Evolutionary conservation across 2,113 vertebrate species (phyloP), one percentile per base, ranked within the genome.

Genomic region (Bolborhynchus lineola): DNA sequence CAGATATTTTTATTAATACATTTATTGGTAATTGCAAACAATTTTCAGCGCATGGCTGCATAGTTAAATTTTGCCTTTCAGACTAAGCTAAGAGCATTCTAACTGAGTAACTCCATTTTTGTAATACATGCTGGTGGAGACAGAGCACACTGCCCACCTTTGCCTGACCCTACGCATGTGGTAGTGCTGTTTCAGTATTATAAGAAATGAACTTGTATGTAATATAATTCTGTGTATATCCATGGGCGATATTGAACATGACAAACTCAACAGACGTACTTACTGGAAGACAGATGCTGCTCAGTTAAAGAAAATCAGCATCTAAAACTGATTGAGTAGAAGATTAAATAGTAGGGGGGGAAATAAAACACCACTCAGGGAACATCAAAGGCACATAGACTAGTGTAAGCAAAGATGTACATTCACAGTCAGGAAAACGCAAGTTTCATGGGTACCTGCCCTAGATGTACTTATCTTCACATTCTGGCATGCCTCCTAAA

Each of bases 221-320:
- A 55, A 50, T 14, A 42, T 6, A 14, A 0, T 39, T 60, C 29
- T 39, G 7, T 9, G 10, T 8, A 25, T 26, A 3, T 49, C 47
- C 15, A 1, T 6, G 9, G 44, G 11, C 25, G 46, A 9, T 29
- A 21, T 0, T 35, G 57, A 52, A 67, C 5, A 3, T 1, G 33
- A 20, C 59, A 49, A 55, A 2, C 21, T 74, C n/a, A 16, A 13
- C 0, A 31, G 28, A 17, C 1, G 3, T 15, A 23, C 44, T 31
- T 64, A 33, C 62, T 28, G 29, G 47, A 37, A 65, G n/a, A 9
- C 42, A 83, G 39, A 9, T 10, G 14, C 18, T 16, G 41, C 59
- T 59, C 46, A 41, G 55, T 13, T 63, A 15, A 59, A 53, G n/a
- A 59, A 84, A 84, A 49, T 8, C 64, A 49, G 28, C 24, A 29